Percentiles rank a stretch among this genome's conserved stretches.
Evolutionary conservation across 35 echinoderm and acorn worm species (phyloP).

Genomic region (Hemicentrotus pulcherrimus): DNA sequence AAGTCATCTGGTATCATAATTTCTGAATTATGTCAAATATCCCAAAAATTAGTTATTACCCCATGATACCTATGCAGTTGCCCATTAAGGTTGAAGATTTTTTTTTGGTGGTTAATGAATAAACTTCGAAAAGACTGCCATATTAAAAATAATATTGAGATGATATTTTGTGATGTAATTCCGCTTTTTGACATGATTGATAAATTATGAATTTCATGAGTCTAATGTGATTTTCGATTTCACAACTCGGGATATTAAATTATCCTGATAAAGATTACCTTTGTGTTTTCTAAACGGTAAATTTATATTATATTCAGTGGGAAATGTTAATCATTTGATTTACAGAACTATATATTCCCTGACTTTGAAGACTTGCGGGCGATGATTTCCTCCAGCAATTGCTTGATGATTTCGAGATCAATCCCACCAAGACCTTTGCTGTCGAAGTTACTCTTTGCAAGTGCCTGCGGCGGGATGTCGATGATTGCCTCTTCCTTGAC

Average conservation of each 20-base stretch:
- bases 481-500: conserved; percentile 24
- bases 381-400: conserved; percentile 14
- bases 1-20: no score
- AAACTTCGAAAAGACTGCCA: no score
- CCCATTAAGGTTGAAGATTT: no score
- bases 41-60: no score
- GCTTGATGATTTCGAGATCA: conserved; percentile 13
- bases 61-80: no score
- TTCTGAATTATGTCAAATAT: no score
- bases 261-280: neutral
- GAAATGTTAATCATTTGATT: neutral
- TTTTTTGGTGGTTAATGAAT: no score
- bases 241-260: neutral
- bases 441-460: neutral
- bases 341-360: neutral
- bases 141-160: no score
- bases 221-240: neutral
- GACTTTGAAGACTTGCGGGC: neutral
- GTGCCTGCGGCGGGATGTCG: neutral
- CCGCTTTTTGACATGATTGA: neutral
- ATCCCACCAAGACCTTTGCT: neutral
- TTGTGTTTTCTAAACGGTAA: neutral
- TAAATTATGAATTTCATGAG: neutral
- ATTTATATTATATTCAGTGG: neutral
- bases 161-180: no score